Conservation (phyloP, 2,888 invertebrate species). For the Parascotia fuliginaria region DNA sequence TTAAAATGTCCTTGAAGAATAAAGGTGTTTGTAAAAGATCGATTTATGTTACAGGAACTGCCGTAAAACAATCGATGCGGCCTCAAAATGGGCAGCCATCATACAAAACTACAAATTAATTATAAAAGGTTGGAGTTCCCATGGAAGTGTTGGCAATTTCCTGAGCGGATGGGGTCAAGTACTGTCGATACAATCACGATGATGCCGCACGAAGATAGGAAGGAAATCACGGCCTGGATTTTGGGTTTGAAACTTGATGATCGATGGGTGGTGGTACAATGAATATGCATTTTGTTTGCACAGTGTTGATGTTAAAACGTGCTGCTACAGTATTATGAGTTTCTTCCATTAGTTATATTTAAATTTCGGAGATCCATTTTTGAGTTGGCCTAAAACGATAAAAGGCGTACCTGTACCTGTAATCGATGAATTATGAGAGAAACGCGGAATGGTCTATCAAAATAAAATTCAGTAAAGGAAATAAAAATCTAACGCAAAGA, state of each 20-base stretch:
- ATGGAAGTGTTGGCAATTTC: constrained; percentile 65
- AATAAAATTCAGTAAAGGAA: background rate
- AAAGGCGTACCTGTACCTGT: no score
- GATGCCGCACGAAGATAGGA: constrained; percentile 55
- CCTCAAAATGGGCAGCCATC: constrained; percentile 13
- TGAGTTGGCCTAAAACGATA: no score
- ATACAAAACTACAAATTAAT: constrained; percentile 32
- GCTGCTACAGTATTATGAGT: no score
- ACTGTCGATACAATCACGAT: constrained; percentile 46
- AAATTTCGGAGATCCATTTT: no score
- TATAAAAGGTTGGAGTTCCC: constrained; percentile 46
- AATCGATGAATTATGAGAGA: background rate
- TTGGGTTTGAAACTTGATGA: constrained; percentile 20
- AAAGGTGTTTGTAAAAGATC: background rate
- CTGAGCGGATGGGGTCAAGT: constrained; percentile 62
- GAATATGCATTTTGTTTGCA: no score
- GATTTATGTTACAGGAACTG: background rate
- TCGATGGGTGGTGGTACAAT: constrained; percentile 18
- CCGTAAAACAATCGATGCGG: background rate
- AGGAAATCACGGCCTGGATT: constrained; percentile 62
- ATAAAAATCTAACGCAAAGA: constrained; percentile 9
- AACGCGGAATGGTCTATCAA: background rate
- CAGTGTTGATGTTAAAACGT: background rate
- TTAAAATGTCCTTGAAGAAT: no score
- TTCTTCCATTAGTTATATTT: no score